Evolutionary conservation across 2,888 invertebrate species (phyloP).

Genomic region (Rhamphomyia laevipes): DNA sequence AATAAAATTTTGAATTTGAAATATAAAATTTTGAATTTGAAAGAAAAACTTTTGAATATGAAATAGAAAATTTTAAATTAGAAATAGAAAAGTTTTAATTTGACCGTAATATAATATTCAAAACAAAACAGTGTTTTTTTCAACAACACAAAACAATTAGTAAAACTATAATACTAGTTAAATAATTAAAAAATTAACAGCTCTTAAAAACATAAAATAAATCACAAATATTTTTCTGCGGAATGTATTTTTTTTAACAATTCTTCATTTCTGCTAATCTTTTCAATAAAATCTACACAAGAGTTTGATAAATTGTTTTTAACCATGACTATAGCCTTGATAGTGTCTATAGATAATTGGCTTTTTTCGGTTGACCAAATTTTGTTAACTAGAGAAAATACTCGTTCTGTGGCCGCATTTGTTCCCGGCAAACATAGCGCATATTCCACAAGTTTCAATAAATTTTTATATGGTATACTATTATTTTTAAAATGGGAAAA

Average conservation of each 20-base stretch:
- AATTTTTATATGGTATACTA: background rate
- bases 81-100: too few species aligned
- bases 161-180: background rate
- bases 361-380: constrained; percentile 3
- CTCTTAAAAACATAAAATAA: background rate
- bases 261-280: background rate
- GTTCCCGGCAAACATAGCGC: constrained; percentile 2
- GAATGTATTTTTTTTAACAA: background rate
- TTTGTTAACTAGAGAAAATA: constrained; percentile 4
- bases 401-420: constrained; percentile 5
- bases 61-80: too few species aligned
- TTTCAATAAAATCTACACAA: background rate
- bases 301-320: background rate
- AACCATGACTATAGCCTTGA: constrained; percentile 1
- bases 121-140: background rate
- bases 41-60: too few species aligned
- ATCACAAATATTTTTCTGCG: background rate
- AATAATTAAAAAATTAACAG: background rate
- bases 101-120: too few species aligned
- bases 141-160: background rate
- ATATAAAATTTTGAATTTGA: too few species aligned
- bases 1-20: too few species aligned
- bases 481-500: background rate
- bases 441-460: constrained; percentile 2
- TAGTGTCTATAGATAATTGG: constrained; percentile 3